Evolutionary conservation across 2,113 vertebrate species (phyloP).

Genomic region (Amblyornis subalaris): DNA sequence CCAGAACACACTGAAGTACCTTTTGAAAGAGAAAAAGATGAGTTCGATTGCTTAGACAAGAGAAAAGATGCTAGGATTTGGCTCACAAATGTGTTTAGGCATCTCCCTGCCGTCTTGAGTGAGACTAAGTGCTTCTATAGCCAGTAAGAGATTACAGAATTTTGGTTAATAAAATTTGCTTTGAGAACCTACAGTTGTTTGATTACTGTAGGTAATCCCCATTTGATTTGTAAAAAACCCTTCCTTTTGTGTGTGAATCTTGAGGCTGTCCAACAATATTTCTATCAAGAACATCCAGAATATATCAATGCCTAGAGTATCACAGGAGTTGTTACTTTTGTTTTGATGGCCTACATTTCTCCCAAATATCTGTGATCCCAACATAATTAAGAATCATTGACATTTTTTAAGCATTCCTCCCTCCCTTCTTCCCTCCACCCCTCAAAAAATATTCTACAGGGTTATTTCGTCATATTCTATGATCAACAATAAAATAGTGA

Average conservation of each 20-base stretch:
- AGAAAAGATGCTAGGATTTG: neutral
- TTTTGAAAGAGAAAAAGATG: neutral
- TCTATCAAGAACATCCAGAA: neutral
- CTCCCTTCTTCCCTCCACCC: neutral
- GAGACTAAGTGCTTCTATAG: neutral
- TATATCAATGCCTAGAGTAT: neutral
- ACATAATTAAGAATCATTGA: neutral
- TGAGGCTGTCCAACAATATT: neutral
- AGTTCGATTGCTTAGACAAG: neutral
- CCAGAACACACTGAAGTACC: neutral
- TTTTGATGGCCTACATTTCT: neutral
- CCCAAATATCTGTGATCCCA: neutral
- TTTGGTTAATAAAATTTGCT: neutral
- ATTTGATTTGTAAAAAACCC: neutral
- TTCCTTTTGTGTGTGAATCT: neutral
- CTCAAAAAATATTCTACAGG: neutral
- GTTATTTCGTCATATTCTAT: neutral
- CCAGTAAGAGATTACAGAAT: neutral
- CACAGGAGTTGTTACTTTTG: neutral
- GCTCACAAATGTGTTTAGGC: neutral
- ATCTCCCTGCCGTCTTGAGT: neutral
- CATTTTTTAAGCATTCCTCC: neutral
- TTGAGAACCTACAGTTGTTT: neutral
- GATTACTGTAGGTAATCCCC: accelerated
- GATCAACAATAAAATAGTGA: neutral